Conservation (phyloP, 2,888 invertebrate genomes). For the Apodemia duryi region DNA sequence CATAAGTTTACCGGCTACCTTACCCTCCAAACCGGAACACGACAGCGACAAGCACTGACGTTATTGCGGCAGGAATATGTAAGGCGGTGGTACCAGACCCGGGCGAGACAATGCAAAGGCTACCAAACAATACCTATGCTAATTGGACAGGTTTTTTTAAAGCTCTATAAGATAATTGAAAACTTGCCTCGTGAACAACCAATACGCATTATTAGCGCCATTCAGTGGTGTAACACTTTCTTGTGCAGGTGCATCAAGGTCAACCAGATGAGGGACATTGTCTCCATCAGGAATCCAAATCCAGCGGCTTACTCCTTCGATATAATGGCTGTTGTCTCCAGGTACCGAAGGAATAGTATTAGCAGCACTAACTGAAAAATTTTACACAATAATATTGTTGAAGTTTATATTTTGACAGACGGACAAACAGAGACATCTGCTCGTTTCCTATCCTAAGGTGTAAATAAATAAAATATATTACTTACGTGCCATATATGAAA, state of each 20-base stretch:
- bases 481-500: conserved; percentile 42
- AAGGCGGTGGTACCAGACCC: too few relatives aligned
- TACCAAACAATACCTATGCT: conserved; percentile 10
- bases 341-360: conserved; percentile 46
- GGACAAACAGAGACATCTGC: too few relatives aligned
- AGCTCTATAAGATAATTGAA: background rate
- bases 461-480: conserved; percentile 25
- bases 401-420: background rate
- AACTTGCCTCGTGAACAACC: conserved; percentile 41
- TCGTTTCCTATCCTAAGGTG: too few relatives aligned
- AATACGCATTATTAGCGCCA: conserved; percentile 52
- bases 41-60: too few relatives aligned
- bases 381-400: background rate
- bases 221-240: conserved; percentile 37
- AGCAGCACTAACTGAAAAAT: conserved; percentile 46
- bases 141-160: conserved; percentile 21
- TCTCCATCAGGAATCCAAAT: conserved; percentile 68
- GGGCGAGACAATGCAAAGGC: too few relatives aligned
- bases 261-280: conserved; percentile 52
- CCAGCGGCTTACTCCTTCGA: conserved; percentile 62
- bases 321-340: conserved; percentile 64
- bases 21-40: too few relatives aligned
- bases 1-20: too few relatives aligned
- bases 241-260: conserved; percentile 46
- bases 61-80: too few relatives aligned